Base-by-base conservation (phyloP, 1,140 invertebrate species). In the Tetramorium parvispinum region DNA sequence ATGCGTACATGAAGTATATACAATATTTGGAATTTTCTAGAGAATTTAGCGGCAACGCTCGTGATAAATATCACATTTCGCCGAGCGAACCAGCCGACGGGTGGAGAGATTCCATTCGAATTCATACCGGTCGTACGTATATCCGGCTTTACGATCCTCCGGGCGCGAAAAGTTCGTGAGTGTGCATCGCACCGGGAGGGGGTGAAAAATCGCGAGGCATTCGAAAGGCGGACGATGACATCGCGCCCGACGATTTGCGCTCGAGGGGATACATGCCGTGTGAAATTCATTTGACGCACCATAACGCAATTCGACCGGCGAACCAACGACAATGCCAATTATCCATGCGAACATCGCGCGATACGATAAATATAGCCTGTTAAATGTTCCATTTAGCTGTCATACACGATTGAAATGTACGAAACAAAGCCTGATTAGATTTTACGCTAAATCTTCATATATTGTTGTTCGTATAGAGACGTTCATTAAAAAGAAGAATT, bases 1-100 rank as follows among this genome's bases (percentile, higher is more conserved):
- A 51, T 27, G 11, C 18, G 51, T 7, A 21, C 24, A 13, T 21
- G 32, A 66, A 66, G n/a, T 79, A 68, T 79, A 66, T 77, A 68
- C 66, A 76, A 85, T 76, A 77, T 85, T 77, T 85, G 61, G 40
- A 53, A 85, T 85, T 77, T 85, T 85, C 83, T 77, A 61, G 61
- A 40, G 51, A 78, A 85, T 85, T 85, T 85, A 77, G 63, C 71
- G 82, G 71, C 46, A 63, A 65, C 61, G 71, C 2, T 77, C 76
- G 85, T 32, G 76, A 61, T 61, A 86, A 86, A 81, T 81, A 81
- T 81, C 83, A 77, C 61, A 66, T 27, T 82, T 71, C 51, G 24
- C 51, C 57, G 66, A 75, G 77, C 37, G 43, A 76, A 57, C 85
- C 68, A 83, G 61, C 46, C 3, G 32, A 63, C 24, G 55, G 43